Base-by-base conservation (phyloP, 2,888 invertebrate species). In the Rutpela maculata region DNA sequence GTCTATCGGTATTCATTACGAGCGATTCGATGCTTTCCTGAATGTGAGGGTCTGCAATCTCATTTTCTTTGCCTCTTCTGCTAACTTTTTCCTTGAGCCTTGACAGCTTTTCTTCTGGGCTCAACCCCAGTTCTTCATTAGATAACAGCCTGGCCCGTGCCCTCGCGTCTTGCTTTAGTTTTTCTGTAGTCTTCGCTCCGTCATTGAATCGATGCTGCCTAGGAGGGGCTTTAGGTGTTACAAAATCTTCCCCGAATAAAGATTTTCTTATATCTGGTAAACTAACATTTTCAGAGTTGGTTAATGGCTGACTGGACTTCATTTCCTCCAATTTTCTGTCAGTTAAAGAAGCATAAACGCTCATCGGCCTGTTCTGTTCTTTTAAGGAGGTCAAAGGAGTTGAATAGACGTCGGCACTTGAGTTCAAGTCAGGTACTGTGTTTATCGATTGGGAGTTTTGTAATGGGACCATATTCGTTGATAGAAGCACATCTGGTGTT, bases 71-170 rank as follows among this genome's bases (percentile, higher is more conserved):
- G 68, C 85, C 83, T 79, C 79, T 82, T 62, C 82, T 81, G 6
- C 71, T 74, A n/a, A 85, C 68, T 79, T 91, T 92, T 83, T 91
- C 89, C 74, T 92, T 90, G 18, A 94, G 84, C 73, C 92, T 89
- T 78, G 90, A 90, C 75, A 94, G 89, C 84, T 92, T 93, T 78
- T 94, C 94, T 85, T 94, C 94, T 0, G 93, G 94, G 87, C 93
- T 94, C n/a, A 93, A 90, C 1, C 95, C 94, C 26, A 95, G 88
- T 85, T 95, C 95, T 80, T 94, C 93, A 86, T 95, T 95, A 75
- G 94, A 94, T 88, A 93, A 91, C 10, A 94, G 94, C 67, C 94
- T 90, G 19, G 93, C 93, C 74, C 95, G 89, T 0, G 93, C 92
- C 74, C 87, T 82, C 26, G 93, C 93, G 79, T 93, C 93, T 78